Conservation (phyloP, 2,113 vertebrate species). For the Grallaria varia region DNA sequence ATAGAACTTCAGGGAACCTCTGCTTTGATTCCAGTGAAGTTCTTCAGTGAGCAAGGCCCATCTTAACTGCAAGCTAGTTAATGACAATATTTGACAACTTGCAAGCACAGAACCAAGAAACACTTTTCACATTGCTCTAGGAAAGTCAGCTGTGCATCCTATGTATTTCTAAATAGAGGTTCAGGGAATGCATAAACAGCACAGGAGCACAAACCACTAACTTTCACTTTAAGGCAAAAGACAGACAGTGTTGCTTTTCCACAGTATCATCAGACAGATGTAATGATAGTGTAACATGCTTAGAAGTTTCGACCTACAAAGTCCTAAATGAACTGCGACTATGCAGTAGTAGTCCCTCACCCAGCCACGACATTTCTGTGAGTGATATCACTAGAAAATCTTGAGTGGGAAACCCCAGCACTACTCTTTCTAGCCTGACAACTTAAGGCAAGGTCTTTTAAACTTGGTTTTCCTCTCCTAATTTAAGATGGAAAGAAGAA, state of each 20-base stretch:
- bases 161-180: neutral
- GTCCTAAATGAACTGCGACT: neutral
- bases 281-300: neutral
- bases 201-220: neutral
- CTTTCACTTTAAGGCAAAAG: fast-evolving
- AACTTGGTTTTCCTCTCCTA: neutral
- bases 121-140: neutral
- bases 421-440: neutral
- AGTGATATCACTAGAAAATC: neutral
- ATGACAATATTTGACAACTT: neutral
- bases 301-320: neutral
- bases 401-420: neutral
- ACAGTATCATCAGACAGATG: neutral
- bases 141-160: neutral
- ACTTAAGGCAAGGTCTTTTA: neutral
- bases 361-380: neutral
- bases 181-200: neutral
- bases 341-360: neutral
- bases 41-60: neutral
- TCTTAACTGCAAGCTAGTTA: neutral
- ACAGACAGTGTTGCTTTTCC: neutral
- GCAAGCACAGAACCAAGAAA: neutral
- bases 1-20: neutral
- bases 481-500: neutral
- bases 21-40: neutral